phyloP scores from a whole-genome alignment of 1,140 invertebrate genomes.

The Lineus longissimus region DNA sequence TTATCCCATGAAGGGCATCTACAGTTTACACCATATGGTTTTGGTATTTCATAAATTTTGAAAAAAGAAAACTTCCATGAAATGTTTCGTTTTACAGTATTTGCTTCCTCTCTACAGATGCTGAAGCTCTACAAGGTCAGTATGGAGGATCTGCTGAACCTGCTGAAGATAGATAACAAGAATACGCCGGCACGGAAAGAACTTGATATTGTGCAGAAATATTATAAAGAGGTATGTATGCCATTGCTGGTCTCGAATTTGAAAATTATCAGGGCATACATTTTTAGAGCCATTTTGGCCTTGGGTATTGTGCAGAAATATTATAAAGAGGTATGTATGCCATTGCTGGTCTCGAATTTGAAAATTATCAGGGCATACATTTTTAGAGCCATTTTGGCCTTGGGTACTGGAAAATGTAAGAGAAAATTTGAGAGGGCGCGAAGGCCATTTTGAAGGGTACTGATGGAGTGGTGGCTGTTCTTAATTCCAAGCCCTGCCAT shows the following conservation, averaged over 20 bases:
- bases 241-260: neutral
- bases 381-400: neutral
- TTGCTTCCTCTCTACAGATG: conserved; percentile 30
- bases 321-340: conserved; percentile 10
- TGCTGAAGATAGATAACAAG: conserved; percentile 43
- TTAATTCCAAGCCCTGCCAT: neutral
- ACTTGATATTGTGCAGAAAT: conserved; percentile 39
- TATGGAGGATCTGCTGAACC: conserved; percentile 39
- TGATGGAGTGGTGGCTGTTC: neutral
- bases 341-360: neutral
- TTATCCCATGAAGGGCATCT: no score
- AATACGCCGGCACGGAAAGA: conserved; percentile 47
- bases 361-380: neutral
- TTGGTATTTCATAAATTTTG: no score
- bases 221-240: conserved; percentile 13
- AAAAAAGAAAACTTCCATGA: no score
- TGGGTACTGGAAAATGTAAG: no score
- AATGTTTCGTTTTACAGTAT: neutral
- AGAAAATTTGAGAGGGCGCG: no score
- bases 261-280: neutral
- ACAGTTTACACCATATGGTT: no score
- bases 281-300: neutral
- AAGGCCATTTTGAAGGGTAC: no score
- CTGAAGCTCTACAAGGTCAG: conserved; percentile 38
- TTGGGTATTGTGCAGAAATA: conserved; percentile 37